Evolutionary conservation across 2,797 vertebrate species (phyloP), one percentile per base, ranked within the genome.

Genomic region (Sebastes steindachneri): DNA sequence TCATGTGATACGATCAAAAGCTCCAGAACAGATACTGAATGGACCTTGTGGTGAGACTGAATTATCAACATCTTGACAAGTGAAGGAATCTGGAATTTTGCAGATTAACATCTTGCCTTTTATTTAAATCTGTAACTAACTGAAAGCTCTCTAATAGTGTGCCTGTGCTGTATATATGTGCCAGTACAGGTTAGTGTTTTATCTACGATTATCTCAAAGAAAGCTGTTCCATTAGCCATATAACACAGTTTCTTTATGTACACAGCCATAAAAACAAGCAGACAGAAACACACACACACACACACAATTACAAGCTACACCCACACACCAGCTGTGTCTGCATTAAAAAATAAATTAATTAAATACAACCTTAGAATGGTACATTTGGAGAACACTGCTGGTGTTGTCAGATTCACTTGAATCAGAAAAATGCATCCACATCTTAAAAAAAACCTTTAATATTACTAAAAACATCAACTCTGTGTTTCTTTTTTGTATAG

Each of bases 361-460:
- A 53, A 72, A 87, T 64, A n/a, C 35, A 78, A 62, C 10, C 8
- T 19, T 62, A 15, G 4, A 11, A 59, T 65, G 45, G 41, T 58
- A 33, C 14, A 72, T 85, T 80, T 77, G n/a, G 28, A 81, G 8
- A 77, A 31, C 14, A 15, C 37, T 71, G 68, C 45, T 41, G 59
- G 23, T 60, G 33, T 51, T 83, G 69, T 75, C 37, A 68, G 26
- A 68, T 72, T 57, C 5, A 48, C n/a, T 80, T 65, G 28, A 53
- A 54, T 59, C 55, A 45, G 15, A 3, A 58, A 73, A 55, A 70
- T 62, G n/a, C 11, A 65, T 26, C 9, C n/a, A 33, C 1, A 37
- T 70, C 11, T 77, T 54, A n/a, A 51, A 51, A 75, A 29, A 33
- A 29, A 37, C 1, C 4, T 10, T 60, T 21, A 21, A 45, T 31